Base-by-base conservation (phyloP, 2,113 vertebrate species). In the Bos indicus region DNA sequence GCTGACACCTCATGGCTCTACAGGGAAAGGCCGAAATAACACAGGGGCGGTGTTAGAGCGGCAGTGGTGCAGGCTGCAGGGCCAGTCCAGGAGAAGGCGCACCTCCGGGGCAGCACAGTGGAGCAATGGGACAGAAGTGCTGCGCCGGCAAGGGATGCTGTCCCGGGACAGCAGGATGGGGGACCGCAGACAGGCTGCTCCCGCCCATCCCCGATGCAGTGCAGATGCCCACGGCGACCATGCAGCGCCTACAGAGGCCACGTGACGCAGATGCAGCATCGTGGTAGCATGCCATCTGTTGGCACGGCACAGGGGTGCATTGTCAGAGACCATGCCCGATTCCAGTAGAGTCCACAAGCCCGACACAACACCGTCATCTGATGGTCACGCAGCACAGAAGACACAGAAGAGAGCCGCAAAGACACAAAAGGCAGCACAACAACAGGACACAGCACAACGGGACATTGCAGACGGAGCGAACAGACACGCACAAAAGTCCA, bases 1-100 rank as follows among this genome's bases (percentile, higher is more conserved):
- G 89, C 40, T 19, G 9, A 7, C 33, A 30, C 33, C 46, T 51
- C 40, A 4, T 11, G 30, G 57, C 30, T 26, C 78, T 0, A 21
- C 9, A 30, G 48, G 14, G 54, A 59, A 43, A 92, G 83, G 54
- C 62, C 1, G 0, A 51, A 36, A 5, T 48, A 3, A 17, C 67
- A 25, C 0, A 14, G 48, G 5, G 46, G 15, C 28, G 21, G 64
- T 0, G 0, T 51, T 11, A 14, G 2, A 30, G 67, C 13, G 5
- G 94, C 62, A 59, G 56, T 1, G 11, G 40, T 0, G 3, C 59
- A 52, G 16, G 0, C 6, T 12, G 40, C 36, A 4, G 9, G 71
- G 6, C 54, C 43, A 9, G 81, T 56, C 56, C n/a, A 8, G 21
- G 86, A 25, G 33, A 46, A 60, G 28, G 30, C 33, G 2, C 4